phyloP scores from a whole-genome alignment of 2,113 vertebrate species.

The Cyphomyrus discorhynchus region DNA sequence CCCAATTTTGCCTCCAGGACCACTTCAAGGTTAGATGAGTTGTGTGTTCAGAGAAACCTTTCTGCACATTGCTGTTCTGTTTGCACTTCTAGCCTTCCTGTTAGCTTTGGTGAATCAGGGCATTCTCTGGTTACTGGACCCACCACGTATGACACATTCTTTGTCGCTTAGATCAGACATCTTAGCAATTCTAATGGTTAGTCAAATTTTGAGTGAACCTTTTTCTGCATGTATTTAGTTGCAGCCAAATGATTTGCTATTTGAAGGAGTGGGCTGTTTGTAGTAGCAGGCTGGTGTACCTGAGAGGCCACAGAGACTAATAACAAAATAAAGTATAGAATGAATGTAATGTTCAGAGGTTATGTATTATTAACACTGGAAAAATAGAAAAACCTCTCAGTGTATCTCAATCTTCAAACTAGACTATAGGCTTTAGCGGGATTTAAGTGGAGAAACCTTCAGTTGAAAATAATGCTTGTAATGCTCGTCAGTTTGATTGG shows the following conservation, averaged over 20 bases:
- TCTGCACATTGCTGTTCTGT: background rate
- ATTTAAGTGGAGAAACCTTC: background rate
- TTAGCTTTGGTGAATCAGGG: background rate
- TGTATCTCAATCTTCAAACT: background rate
- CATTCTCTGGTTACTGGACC: background rate
- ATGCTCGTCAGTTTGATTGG: background rate
- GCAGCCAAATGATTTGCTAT: background rate
- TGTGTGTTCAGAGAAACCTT: background rate
- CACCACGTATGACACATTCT: background rate
- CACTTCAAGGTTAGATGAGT: background rate
- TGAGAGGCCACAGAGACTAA: background rate
- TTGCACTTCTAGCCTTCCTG: background rate
- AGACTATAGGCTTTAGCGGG: background rate
- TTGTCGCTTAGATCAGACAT: background rate
- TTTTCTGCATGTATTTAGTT: background rate
- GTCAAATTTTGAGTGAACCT: background rate
- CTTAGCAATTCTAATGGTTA: background rate
- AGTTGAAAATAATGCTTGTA: background rate
- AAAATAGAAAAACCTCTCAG: background rate
- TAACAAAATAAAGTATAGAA: background rate
- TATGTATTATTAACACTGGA: background rate
- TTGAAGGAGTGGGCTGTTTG: background rate
- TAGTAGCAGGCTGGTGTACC: background rate
- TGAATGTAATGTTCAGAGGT: background rate
- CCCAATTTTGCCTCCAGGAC: background rate